Conservation (phyloP, 2,888 invertebrate genomes). For the Pecten maximus region DNA sequence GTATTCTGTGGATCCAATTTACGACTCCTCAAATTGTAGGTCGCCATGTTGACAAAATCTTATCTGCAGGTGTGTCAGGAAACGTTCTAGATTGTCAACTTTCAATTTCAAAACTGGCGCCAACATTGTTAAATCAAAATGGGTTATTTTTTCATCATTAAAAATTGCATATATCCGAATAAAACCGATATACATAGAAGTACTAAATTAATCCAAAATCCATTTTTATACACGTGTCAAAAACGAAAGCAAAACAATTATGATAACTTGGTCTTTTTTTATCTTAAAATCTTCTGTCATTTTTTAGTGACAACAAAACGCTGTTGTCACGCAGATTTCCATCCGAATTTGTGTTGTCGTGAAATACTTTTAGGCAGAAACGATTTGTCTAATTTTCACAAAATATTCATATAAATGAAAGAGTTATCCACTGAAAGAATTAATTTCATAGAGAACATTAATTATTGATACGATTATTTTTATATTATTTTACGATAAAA, state of each 20-base stretch:
- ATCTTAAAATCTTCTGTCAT: background rate
- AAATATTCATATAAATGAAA: too few species aligned
- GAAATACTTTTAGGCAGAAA: background rate
- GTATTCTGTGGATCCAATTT: background rate
- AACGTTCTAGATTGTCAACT: background rate
- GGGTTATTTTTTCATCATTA: background rate
- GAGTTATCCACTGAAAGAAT: too few species aligned
- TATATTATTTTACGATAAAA: background rate
- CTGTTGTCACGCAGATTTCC: background rate
- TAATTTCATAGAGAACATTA: too few species aligned
- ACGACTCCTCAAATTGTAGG: background rate
- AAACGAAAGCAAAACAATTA: conserved; percentile 16
- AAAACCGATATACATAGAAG: background rate
- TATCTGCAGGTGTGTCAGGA: background rate
- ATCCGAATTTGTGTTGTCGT: background rate
- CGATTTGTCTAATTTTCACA: too few species aligned
- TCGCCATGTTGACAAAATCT: conserved; percentile 6
- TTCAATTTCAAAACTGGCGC: conserved; percentile 2
- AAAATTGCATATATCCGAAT: background rate
- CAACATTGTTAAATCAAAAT: background rate
- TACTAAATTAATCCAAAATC: background rate
- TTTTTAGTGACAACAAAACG: background rate
- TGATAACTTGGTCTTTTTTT: background rate
- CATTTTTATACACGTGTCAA: conserved; percentile 11
- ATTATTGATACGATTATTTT: too few species aligned